Conservation (phyloP, 2,888 invertebrate genomes). For the Campaea margaritaria region DNA sequence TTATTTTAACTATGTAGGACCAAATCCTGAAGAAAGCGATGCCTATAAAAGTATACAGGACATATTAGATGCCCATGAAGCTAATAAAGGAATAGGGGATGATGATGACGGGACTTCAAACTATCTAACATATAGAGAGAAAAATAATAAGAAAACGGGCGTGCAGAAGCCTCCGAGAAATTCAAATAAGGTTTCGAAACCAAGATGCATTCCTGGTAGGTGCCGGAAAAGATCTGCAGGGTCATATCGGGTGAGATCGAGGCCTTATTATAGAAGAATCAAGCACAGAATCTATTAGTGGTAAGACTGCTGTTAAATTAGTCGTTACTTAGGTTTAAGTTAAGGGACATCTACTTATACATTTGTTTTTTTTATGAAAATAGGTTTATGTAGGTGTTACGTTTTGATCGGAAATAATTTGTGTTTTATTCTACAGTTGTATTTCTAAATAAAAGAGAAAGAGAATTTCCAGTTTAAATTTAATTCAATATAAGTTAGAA, state of each 20-base stretch:
- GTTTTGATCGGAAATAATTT: background rate
- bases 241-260: slow-evolving; percentile 51
- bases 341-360: no score
- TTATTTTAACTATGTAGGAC: slow-evolving; percentile 42
- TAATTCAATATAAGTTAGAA: slow-evolving; percentile 24
- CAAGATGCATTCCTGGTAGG: slow-evolving; percentile 59
- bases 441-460: slow-evolving; percentile 38
- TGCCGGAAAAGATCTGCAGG: slow-evolving; percentile 62
- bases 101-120: slow-evolving; percentile 47
- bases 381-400: no score
- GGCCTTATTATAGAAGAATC: slow-evolving; percentile 66
- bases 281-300: slow-evolving; percentile 33
- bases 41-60: slow-evolving; percentile 72
- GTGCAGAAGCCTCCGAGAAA: slow-evolving; percentile 52
- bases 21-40: slow-evolving; percentile 57
- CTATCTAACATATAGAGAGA: slow-evolving; percentile 50
- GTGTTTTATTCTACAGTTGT: background rate
- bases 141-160: slow-evolving; percentile 44
- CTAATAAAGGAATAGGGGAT: slow-evolving; percentile 55
- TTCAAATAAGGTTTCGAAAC: slow-evolving; percentile 45
- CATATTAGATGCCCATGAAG: slow-evolving; percentile 73
- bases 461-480: slow-evolving; percentile 11
- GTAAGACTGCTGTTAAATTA: background rate
- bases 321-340: no score
- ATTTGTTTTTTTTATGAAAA: no score